A percentile compares a stretch with the other conserved stretches of the same genome.
These are phyloP conservation scores for Phoxinus dragarum DNA, from an alignment of 2,797 vertebrate species.

Conservation along the genomic window DNA sequence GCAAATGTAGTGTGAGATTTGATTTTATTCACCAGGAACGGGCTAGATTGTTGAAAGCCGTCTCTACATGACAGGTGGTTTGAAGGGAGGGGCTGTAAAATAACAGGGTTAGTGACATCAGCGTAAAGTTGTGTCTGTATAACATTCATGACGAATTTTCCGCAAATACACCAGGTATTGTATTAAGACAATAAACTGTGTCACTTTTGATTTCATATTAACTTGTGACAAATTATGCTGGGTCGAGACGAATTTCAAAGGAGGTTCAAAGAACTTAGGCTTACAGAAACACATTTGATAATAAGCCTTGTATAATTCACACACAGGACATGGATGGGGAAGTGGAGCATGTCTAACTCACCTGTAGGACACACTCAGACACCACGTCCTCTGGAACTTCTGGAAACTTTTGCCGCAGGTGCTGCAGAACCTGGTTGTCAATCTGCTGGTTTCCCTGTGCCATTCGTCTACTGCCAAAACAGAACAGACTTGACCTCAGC, in stretches of 20 bases:
- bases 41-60: background rate
- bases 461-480: conserved; percentile 97
- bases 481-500: conserved; percentile 79
- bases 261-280: background rate
- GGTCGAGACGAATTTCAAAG: background rate
- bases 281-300: background rate
- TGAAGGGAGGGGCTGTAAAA: conserved; percentile 3
- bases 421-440: conserved; percentile 99
- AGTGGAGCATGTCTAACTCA: conserved; percentile 66
- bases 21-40: background rate
- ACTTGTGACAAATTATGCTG: background rate
- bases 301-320: background rate
- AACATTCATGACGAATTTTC: too few relatives aligned
- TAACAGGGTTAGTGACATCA: conserved; percentile 4
- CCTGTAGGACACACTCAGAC: conserved; percentile 96
- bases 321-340: background rate
- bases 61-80: background rate
- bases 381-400: conserved; percentile 98
- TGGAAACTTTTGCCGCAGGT: conserved; percentile 99
- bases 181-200: too few relatives aligned
- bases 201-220: background rate
- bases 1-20: background rate
- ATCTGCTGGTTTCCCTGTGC: conserved; percentile 99
- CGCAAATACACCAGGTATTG: too few relatives aligned
- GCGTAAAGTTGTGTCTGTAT: too few relatives aligned